These are phyloP conservation scores for Catagonus wagneri DNA, from an alignment of 2,113 vertebrate species.

Conservation along the genomic window DNA sequence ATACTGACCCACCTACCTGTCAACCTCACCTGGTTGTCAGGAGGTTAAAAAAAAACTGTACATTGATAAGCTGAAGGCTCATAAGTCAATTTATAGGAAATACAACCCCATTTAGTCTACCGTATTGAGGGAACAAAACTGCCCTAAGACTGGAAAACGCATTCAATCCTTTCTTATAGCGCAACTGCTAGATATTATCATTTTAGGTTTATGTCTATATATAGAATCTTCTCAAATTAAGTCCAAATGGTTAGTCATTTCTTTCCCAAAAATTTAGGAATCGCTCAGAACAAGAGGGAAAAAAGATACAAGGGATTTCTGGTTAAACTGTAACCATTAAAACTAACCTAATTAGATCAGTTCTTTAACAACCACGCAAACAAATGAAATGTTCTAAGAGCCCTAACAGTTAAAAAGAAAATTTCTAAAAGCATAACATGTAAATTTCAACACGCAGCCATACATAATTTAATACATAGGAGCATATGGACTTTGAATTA, in stretches of 20 bases:
- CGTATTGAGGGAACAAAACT: conserved; percentile 17
- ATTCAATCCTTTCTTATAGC: neutral
- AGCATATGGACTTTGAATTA: neutral
- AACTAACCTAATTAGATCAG: neutral
- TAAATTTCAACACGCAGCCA: neutral
- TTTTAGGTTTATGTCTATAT: neutral
- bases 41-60: neutral
- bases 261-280: conserved; percentile 24
- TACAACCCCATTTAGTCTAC: conserved; percentile 44
- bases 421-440: conserved; percentile 26
- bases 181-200: neutral
- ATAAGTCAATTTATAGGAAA: neutral
- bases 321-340: neutral
- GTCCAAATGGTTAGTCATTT: conserved; percentile 2
- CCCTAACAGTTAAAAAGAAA: neutral
- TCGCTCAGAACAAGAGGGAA: conserved; percentile 7
- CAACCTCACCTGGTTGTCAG: conserved; percentile 3
- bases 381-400: conserved; percentile 11
- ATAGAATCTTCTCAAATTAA: conserved; percentile 4
- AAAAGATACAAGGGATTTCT: conserved; percentile 11
- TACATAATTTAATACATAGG: neutral
- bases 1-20: neutral
- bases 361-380: neutral
- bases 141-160: neutral
- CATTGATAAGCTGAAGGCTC: conserved; percentile 16